Percentiles rank a stretch among this genome's conserved stretches.
These are phyloP conservation scores for Triplophysa tibetana DNA, from an alignment of 2,113 vertebrate species.

Conservation along the genomic window DNA sequence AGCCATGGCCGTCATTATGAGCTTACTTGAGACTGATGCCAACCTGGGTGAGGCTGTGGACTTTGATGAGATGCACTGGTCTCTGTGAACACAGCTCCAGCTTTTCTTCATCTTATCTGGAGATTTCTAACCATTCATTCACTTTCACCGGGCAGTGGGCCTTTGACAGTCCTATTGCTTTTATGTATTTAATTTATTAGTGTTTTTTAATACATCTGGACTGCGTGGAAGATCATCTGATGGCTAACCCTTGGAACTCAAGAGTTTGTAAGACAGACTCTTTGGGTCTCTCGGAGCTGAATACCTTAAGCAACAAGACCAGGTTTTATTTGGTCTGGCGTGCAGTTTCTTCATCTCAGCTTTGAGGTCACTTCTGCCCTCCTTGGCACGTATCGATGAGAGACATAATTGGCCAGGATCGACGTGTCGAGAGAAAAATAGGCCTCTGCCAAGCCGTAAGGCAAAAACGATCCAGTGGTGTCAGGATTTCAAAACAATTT, in stretches of 20 bases:
- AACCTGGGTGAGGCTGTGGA: slow-evolving; percentile 81
- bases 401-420: slow-evolving; percentile 25
- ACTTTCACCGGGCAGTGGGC: slow-evolving; percentile 35
- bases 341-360: slow-evolving; percentile 43
- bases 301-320: slow-evolving; percentile 61
- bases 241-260: slow-evolving; percentile 8
- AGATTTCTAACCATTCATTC: slow-evolving; percentile 17
- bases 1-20: slow-evolving; percentile 89
- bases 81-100: slow-evolving; percentile 71
- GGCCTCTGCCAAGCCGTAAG: slow-evolving; percentile 32
- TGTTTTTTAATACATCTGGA: slow-evolving; percentile 18
- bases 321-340: slow-evolving; percentile 53
- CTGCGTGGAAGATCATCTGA: slow-evolving; percentile 1
- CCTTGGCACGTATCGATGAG: background rate
- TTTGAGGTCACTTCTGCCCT: background rate
- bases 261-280: background rate
- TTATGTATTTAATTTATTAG: slow-evolving; percentile 31
- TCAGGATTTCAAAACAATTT: slow-evolving; percentile 23
- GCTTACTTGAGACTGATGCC: slow-evolving; percentile 87
- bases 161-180: slow-evolving; percentile 17
- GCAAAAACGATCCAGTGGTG: slow-evolving; percentile 16
- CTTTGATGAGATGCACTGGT: slow-evolving; percentile 87
- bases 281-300: slow-evolving; percentile 45
- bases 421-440: slow-evolving; percentile 10
- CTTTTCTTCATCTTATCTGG: slow-evolving; percentile 6